Base-by-base conservation (phyloP, 2,888 invertebrate genomes). In the Adineta ricciae region DNA sequence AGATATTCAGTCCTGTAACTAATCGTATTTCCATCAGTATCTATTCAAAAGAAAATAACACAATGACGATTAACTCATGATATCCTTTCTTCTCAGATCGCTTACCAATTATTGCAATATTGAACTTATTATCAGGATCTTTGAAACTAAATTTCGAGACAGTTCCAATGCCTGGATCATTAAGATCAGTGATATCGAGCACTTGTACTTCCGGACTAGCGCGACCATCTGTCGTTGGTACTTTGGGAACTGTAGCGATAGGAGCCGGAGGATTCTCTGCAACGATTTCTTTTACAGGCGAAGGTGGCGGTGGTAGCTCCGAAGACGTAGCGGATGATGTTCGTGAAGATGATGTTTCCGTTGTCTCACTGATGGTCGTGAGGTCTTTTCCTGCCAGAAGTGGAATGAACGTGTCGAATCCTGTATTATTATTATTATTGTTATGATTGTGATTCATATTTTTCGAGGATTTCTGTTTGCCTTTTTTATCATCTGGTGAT, bases 351-450 rank as follows among this genome's bases (percentile, higher is more conserved):
- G n/a, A 19, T 11, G n/a, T 14, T 41, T 78, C 78, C 38, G 78
- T 41, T 78, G 78, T 78, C 41, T 78, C 78, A 41, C 78, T 78
- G 24, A 78, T 78, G 24, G 78, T 78, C 41, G 78, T 78, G 11
- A 78, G 41, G 41, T 78, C 78, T 78, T 78, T 78, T 38, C 41
- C 78, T 24, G 41, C 14, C 0, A 41, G 4, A 21, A 41, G 2
- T 41, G 78, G 38, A 16, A 38, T 78, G 24, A 41, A 78, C 32
- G 64, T 14, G 32, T 64, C 64, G 11, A 27, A 50, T 16, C 50
- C n/a, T 9, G 9, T n/a, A 56, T 27, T 52, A 52, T 52, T 52
- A 52, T 27, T 27, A 32, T 32, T 64, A 64, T 32, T 64, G 4
- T 64, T 64, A 64, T 64, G 16, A 64, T 64, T 64, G 4, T 19